Conservation (phyloP, 2,888 invertebrate species). For the Diachrysia chrysitis region DNA sequence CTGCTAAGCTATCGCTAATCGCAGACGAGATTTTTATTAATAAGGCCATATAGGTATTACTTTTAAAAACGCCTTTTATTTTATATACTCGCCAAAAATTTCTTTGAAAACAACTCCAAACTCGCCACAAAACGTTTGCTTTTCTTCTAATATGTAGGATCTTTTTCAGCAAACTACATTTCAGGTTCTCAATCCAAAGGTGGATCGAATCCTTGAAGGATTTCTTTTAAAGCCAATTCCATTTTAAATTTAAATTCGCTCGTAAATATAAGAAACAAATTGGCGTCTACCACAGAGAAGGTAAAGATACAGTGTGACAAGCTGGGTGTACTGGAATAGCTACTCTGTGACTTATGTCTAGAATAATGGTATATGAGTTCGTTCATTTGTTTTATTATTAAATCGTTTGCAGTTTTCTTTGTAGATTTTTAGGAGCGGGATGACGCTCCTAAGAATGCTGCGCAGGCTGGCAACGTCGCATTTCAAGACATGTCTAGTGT, state of each 20-base stretch:
- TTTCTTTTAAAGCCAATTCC: slow-evolving; percentile 1
- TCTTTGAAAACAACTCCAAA: not conserved
- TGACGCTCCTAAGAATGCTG: too few relatives aligned
- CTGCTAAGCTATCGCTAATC: too few relatives aligned
- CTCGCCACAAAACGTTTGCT: not conserved
- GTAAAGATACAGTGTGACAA: slow-evolving; percentile 1
- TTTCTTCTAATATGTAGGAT: not conserved
- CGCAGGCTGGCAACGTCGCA: too few relatives aligned
- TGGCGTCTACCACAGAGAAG: slow-evolving; percentile 1
- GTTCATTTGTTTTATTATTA: not conserved
- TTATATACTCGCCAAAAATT: too few relatives aligned
- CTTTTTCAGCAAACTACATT: not conserved
- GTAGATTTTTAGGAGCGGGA: too few relatives aligned
- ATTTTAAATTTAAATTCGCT: slow-evolving; percentile 2
- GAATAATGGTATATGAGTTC: not conserved
- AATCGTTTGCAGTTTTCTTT: not conserved
- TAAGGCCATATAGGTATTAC: too few relatives aligned
- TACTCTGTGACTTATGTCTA: not conserved
- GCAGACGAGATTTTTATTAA: too few relatives aligned
- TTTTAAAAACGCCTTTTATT: too few relatives aligned
- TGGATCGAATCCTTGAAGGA: not conserved
- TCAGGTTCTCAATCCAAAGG: not conserved
- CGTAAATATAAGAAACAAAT: slow-evolving; percentile 3
- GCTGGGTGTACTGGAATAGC: not conserved
- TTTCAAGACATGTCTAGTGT: too few relatives aligned